Conservation (phyloP, 2,113 vertebrate species). For the Sceloporus tristichus region DNA sequence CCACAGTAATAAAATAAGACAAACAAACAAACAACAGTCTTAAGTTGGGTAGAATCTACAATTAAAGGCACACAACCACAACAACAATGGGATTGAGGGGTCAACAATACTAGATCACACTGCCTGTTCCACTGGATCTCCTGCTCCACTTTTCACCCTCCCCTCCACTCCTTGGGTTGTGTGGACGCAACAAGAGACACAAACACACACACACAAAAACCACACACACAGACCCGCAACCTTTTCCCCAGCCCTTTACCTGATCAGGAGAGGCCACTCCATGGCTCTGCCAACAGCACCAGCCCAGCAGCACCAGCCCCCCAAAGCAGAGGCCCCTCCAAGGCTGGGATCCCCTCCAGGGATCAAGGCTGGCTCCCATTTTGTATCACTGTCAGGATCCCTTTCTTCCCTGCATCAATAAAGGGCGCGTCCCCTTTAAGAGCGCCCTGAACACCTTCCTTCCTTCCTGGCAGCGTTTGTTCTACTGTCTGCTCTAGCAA, state of each 20-base stretch:
- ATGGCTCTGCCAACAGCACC: neutral
- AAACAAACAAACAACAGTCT: no score
- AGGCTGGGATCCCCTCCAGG: neutral
- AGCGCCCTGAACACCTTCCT: neutral
- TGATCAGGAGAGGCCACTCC: constrained; percentile 16
- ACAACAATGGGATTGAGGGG: no score
- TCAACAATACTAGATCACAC: no score
- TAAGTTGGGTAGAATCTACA: no score
- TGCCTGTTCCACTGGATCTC: no score
- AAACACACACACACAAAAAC: no score
- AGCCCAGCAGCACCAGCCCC: neutral
- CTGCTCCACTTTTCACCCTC: no score
- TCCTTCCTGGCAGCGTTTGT: neutral
- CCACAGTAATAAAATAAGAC: no score
- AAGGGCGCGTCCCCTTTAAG: neutral
- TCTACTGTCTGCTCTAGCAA: neutral
- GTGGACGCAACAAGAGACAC: no score
- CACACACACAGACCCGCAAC: no score
- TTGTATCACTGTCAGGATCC: neutral
- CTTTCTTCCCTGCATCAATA: neutral
- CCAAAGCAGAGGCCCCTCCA: neutral
- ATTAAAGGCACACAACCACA: no score
- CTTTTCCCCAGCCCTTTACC: neutral
- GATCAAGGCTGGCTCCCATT: neutral
- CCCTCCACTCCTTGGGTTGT: no score